Percentiles rank a stretch among this genome's conserved stretches.
Evolutionary conservation across 2,888 invertebrate genomes (phyloP).

Genomic region (Cheilosia grossa): DNA sequence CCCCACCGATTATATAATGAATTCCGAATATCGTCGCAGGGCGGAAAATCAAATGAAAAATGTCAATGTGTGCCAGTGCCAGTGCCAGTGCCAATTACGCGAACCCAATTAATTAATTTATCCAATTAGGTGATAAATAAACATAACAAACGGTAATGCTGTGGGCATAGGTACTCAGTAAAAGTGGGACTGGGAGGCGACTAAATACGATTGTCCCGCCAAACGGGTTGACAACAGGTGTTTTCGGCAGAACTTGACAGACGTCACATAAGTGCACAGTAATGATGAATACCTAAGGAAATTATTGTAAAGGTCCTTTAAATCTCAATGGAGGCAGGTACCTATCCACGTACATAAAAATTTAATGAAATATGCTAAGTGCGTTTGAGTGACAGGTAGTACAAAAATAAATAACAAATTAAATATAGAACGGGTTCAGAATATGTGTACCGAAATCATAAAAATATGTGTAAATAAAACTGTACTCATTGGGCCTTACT

Average conservation of each 20-base stretch:
- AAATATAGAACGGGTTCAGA: too few relatives aligned
- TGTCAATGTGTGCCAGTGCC: slow-evolving; percentile 55
- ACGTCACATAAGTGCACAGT: slow-evolving; percentile 33
- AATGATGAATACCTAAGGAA: slow-evolving; percentile 25
- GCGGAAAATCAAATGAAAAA: slow-evolving; percentile 66
- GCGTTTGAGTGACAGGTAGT: background rate
- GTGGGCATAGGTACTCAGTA: background rate
- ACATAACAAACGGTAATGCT: slow-evolving; percentile 62
- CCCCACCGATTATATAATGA: slow-evolving; percentile 68
- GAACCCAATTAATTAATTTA: slow-evolving; percentile 39
- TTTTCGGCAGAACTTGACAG: slow-evolving; percentile 10
- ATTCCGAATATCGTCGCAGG: slow-evolving; percentile 64
- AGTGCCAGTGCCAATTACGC: slow-evolving; percentile 60
- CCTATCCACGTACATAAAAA: background rate
- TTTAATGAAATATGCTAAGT: slow-evolving; percentile 1
- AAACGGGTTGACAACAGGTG: slow-evolving; percentile 49
- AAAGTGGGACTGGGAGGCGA: background rate
- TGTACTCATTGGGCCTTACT: too few relatives aligned
- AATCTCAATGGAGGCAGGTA: background rate
- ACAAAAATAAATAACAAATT: too few relatives aligned
- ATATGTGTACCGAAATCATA: too few relatives aligned
- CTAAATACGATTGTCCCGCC: slow-evolving; percentile 30
- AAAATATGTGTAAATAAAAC: too few relatives aligned
- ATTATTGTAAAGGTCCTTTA: slow-evolving; percentile 10
- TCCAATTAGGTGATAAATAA: slow-evolving; percentile 73